Evolutionary conservation across 2,113 vertebrate species (phyloP).

Genomic region (Candoia aspera): DNA sequence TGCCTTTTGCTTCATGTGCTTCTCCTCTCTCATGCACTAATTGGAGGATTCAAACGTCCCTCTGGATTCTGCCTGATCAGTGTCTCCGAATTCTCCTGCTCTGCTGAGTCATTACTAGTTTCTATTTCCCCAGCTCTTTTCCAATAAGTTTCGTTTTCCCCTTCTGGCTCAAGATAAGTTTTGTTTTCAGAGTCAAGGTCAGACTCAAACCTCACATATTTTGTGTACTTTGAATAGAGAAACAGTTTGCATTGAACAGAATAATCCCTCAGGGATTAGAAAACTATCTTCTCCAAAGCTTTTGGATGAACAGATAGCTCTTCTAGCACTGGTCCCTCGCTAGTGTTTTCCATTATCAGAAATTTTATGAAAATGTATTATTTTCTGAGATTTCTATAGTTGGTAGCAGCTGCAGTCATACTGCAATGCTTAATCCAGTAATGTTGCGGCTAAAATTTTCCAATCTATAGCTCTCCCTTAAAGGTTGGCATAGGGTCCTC

Average conservation of each 20-base stretch:
- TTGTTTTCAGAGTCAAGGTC: too few species aligned
- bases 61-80: too few species aligned
- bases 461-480: not conserved
- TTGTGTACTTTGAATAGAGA: not conserved
- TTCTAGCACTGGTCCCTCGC: not conserved
- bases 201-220: too few species aligned
- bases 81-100: too few species aligned
- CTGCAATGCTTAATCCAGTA: not conserved
- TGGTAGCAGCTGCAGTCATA: not conserved
- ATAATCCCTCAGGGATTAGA: not conserved
- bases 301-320: not conserved
- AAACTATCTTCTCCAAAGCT: not conserved
- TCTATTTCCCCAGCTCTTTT: too few species aligned
- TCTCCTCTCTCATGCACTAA: too few species aligned
- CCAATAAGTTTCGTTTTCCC: too few species aligned
- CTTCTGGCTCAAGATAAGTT: too few species aligned
- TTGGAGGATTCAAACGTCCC: too few species aligned
- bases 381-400: slow-evolving; percentile 5
- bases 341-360: slow-evolving; percentile 2
- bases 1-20: too few species aligned
- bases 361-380: not conserved
- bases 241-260: not conserved
- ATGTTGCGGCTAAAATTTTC: not conserved
- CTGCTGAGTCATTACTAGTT: too few species aligned
- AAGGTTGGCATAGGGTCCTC: too few species aligned